Conservation (phyloP, 2,113 vertebrate genomes). For the Chrysochloris asiatica region DNA sequence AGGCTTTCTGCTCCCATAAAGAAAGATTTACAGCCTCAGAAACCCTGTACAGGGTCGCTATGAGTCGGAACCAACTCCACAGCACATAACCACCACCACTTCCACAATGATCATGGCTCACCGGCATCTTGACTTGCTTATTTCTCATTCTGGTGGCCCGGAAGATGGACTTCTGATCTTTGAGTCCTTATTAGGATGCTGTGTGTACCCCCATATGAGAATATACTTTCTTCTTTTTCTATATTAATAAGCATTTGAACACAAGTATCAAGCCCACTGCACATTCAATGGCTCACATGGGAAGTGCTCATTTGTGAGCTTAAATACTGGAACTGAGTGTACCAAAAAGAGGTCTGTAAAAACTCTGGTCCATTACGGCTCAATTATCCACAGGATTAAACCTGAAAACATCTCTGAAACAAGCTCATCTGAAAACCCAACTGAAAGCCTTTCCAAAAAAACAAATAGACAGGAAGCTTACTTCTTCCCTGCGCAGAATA, state of each 20-base stretch:
- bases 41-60: no score
- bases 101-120: not conserved
- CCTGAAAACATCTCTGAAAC: not conserved
- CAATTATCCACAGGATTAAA: slow-evolving; percentile 1
- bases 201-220: fast-evolving
- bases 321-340: not conserved
- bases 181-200: not conserved
- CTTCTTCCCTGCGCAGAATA: not conserved
- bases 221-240: not conserved
- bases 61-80: no score
- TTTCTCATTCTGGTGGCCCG: not conserved
- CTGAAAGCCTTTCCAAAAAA: not conserved
- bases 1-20: no score
- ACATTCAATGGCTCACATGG: not conserved
- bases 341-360: not conserved
- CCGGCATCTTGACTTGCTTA: not conserved
- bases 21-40: no score
- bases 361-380: not conserved
- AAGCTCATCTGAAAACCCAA: slow-evolving; percentile 9
- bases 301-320: slow-evolving; percentile 1
- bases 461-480: not conserved
- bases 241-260: slow-evolving; percentile 13
- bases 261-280: not conserved
- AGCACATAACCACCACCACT: no score
- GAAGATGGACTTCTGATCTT: not conserved